Conservation (phyloP, 92 coral and sea anemone species). For the Zoanthus sansibaricus region DNA sequence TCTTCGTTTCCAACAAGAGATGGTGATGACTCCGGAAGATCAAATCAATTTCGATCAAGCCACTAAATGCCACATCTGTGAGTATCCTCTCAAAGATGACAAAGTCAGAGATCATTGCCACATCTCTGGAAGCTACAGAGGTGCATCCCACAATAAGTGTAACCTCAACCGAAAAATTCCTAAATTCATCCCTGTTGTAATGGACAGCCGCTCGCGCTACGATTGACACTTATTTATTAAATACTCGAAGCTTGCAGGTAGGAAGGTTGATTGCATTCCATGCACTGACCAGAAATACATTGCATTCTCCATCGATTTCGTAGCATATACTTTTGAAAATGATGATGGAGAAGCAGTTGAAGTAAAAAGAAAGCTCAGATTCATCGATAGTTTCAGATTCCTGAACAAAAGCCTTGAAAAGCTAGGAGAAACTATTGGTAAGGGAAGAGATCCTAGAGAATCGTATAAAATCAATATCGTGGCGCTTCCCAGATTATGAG, state of each 20-base stretch:
- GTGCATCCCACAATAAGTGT: background rate
- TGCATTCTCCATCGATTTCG: background rate
- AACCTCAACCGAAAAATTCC: background rate
- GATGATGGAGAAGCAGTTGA: background rate
- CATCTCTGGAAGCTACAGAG: background rate
- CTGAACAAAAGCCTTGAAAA: background rate
- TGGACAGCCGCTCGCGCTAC: background rate
- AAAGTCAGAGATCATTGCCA: background rate
- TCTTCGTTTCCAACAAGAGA: background rate
- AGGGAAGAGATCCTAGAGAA: background rate
- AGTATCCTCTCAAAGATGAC: background rate
- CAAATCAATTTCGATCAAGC: background rate
- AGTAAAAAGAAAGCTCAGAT: background rate
- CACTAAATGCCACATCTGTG: background rate
- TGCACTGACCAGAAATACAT: background rate
- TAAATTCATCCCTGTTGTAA: background rate
- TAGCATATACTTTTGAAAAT: background rate
- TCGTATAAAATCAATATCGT: no score
- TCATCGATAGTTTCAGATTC: background rate
- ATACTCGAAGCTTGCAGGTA: background rate
- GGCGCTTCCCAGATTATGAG: no score
- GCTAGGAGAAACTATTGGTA: background rate
- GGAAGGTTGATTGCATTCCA: background rate
- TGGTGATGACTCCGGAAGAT: background rate
- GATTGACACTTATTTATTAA: background rate